These are phyloP conservation scores for Cephus pulcher DNA, from an alignment of 2,888 invertebrate genomes.

Conservation along the genomic window DNA sequence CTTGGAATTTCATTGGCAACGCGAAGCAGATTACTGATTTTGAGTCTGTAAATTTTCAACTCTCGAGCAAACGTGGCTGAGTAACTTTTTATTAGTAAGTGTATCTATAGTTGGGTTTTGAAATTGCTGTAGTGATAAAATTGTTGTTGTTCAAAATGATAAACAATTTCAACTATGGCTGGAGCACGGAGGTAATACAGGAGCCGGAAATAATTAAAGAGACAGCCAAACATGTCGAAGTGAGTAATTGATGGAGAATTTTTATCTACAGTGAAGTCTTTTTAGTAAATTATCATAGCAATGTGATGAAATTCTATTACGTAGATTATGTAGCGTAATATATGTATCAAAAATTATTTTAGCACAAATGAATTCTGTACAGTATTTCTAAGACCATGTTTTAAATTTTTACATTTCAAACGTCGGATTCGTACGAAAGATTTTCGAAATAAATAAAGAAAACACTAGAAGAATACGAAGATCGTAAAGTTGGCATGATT, in stretches of 20 bases:
- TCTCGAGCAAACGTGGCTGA: too few relatives aligned
- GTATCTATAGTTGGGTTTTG: too few relatives aligned
- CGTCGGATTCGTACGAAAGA: too few relatives aligned
- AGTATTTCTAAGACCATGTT: too few relatives aligned
- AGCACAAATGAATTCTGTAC: too few relatives aligned
- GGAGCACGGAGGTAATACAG: conserved; percentile 45
- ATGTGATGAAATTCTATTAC: neutral
- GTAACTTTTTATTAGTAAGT: neutral
- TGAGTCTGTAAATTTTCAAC: neutral
- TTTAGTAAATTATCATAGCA: neutral
- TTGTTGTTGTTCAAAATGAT: conserved; percentile 9
- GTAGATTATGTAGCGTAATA: neutral
- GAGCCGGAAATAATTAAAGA: conserved; percentile 52
- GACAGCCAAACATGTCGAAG: conserved; percentile 42
- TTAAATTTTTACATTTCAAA: too few relatives aligned
- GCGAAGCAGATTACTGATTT: neutral
- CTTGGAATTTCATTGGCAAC: neutral
- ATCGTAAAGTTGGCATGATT: neutral
- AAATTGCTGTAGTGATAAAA: neutral
- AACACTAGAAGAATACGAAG: too few relatives aligned
- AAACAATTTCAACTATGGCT: conserved; percentile 42
- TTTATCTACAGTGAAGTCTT: neutral
- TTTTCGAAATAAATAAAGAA: neutral
- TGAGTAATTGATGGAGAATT: conserved; percentile 40
- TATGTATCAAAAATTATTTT: too few relatives aligned